Evolutionary conservation across 1,140 invertebrate species (phyloP), one percentile per base, ranked within the genome.

Genomic region (Goniozus legneri): DNA sequence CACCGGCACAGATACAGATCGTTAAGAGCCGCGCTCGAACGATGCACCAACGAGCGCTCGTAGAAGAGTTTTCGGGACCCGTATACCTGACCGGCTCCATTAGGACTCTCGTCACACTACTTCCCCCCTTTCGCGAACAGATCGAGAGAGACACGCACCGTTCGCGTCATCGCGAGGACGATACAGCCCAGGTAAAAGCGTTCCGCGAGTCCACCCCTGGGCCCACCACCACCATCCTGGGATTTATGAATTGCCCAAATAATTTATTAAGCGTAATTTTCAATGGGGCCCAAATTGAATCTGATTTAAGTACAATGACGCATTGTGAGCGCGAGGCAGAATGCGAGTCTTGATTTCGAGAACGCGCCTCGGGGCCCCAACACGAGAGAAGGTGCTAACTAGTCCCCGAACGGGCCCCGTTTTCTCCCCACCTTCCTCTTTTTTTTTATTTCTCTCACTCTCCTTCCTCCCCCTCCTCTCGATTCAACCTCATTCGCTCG

Each of bases 231-330:
- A n/a, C 32, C 13, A n/a, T 30, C n/a, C 3, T 12, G 34, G 31
- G 66, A 75, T 76, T 76, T 74, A 76, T 76, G 70, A 76, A 76
- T 76, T 73, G 67, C 65, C 71, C 60, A 73, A 73, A 76, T 73
- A 75, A 75, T 76, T 71, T 76, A 76, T 76, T 74, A 73, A 75
- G 65, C 67, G 65, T 75, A 75, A 75, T 76, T 74, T 74, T 75
- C 68, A 74, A 76, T 73, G 69, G 67, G 71, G 43, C 57, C 68
- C 69, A 76, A 76, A 76, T 76, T 76, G 73, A 76, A 75, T 75
- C 71, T 75, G 74, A 76, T 76, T 75, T 75, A 76, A 76, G 67
- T 67, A 76, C 71, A 74, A 75, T 72, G 61, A 60, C 34, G 54
- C 56, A 73, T 74, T 76, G 72, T 75, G 60, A 52, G 44, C 44